Evolutionary conservation across 2,888 invertebrate species (phyloP).

Genomic region (Xestia c-nigrum): DNA sequence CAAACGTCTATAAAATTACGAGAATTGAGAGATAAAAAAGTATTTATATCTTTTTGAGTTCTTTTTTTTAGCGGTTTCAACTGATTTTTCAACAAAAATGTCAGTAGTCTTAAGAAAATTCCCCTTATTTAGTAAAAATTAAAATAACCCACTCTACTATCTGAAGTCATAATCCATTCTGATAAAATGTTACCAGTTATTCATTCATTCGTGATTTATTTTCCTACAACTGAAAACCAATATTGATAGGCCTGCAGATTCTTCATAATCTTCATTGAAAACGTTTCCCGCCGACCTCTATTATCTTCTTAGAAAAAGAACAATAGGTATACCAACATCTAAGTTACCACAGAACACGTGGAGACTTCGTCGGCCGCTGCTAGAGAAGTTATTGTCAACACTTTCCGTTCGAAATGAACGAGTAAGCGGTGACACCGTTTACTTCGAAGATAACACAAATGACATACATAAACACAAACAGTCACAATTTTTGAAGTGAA

Average conservation of each 20-base stretch:
- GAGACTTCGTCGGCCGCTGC: background rate
- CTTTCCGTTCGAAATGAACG: background rate
- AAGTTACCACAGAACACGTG: background rate
- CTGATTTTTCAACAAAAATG: background rate
- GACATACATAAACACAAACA: background rate
- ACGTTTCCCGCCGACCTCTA: background rate
- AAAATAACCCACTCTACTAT: background rate
- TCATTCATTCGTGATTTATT: background rate
- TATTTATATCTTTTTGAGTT: constrained; percentile 18
- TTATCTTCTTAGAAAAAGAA: constrained; percentile 29
- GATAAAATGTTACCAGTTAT: background rate
- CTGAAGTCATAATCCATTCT: background rate
- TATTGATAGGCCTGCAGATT: background rate
- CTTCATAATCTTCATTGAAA: background rate
- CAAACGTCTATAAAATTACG: constrained; percentile 62
- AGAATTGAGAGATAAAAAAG: constrained; percentile 30
- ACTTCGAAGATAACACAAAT: background rate
- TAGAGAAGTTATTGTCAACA: background rate
- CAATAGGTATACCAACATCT: constrained; percentile 24
- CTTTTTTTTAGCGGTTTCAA: constrained; percentile 3
- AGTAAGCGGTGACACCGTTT: background rate
- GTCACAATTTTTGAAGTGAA: too few relatives aligned
- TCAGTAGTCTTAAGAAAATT: background rate
- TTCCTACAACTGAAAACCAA: background rate
- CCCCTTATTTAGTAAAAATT: background rate